Conservation (phyloP, 2,113 vertebrate species). For the Atlantisia rogersi region DNA sequence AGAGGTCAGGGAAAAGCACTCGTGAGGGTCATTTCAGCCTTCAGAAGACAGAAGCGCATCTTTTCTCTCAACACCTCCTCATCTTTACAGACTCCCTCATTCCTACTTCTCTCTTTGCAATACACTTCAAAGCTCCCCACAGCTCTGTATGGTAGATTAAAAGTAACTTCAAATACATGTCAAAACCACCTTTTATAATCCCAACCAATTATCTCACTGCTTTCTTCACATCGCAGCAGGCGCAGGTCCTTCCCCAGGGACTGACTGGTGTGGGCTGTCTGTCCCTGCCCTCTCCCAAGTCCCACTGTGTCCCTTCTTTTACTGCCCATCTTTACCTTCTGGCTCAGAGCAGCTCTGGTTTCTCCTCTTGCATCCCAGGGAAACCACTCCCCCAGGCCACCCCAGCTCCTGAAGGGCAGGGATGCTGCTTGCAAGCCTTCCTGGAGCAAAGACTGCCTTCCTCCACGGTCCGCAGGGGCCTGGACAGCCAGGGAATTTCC, state of each 20-base stretch:
- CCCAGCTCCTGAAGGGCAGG: not conserved
- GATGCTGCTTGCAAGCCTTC: not conserved
- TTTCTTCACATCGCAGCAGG: not conserved
- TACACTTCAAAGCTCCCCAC: not conserved
- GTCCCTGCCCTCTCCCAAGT: not conserved
- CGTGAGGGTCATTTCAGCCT: not conserved
- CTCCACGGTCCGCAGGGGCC: accelerated
- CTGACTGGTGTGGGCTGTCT: not conserved
- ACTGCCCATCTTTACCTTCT: not conserved
- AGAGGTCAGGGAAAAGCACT: not conserved
- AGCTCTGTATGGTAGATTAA: not conserved
- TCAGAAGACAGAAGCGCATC: not conserved
- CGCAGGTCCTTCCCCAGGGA: no score
- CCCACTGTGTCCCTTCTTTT: accelerated
- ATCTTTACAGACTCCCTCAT: not conserved
- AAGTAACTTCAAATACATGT: not conserved
- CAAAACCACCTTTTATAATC: not conserved
- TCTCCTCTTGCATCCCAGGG: not conserved
- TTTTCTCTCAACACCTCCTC: not conserved
- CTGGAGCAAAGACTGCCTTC: not conserved
- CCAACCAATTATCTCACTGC: not conserved
- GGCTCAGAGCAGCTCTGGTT: not conserved
- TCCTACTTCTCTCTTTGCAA: not conserved
- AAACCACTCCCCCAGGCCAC: not conserved
- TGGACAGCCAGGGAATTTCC: not conserved